Percentiles rank a stretch among this genome's conserved stretches.
These are phyloP conservation scores for Bungarus multicinctus DNA, from an alignment of 2,113 vertebrate genomes.

Conservation along the genomic window DNA sequence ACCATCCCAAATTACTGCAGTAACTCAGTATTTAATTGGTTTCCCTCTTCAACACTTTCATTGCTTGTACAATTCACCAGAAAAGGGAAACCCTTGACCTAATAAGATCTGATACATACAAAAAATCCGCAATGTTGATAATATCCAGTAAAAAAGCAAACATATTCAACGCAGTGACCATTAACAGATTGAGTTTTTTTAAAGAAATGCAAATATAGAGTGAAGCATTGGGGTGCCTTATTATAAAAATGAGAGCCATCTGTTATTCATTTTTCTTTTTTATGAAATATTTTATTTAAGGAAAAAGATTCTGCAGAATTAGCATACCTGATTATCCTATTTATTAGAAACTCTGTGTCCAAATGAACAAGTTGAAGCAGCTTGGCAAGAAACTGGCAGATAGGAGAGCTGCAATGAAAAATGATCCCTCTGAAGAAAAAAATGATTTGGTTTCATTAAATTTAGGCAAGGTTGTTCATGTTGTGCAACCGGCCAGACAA, in stretches of 20 bases:
- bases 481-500: conserved; percentile 33
- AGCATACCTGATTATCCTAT: conserved; percentile 50
- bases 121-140: conserved; percentile 13
- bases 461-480: conserved; percentile 25
- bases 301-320: conserved; percentile 35
- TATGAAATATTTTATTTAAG: conserved; percentile 40
- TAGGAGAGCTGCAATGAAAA: conserved; percentile 63
- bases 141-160: conserved; percentile 40
- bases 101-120: neutral
- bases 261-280: conserved; percentile 14
- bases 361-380: conserved; percentile 70
- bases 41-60: neutral
- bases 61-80: conserved; percentile 32
- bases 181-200: conserved; percentile 47
- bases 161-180: conserved; percentile 38
- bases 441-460: conserved; percentile 66
- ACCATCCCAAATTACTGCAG: neutral
- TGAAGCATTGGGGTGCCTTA: conserved; percentile 48
- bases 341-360: conserved; percentile 65
- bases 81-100: conserved; percentile 17
- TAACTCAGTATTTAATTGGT: neutral
- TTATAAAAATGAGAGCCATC: conserved; percentile 57
- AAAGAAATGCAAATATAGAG: conserved; percentile 45
- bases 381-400: conserved; percentile 64
- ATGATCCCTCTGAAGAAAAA: conserved; percentile 68